phyloP scores from a whole-genome alignment of 2,797 vertebrate genomes.

The Gobionotothen gibberifrons region DNA sequence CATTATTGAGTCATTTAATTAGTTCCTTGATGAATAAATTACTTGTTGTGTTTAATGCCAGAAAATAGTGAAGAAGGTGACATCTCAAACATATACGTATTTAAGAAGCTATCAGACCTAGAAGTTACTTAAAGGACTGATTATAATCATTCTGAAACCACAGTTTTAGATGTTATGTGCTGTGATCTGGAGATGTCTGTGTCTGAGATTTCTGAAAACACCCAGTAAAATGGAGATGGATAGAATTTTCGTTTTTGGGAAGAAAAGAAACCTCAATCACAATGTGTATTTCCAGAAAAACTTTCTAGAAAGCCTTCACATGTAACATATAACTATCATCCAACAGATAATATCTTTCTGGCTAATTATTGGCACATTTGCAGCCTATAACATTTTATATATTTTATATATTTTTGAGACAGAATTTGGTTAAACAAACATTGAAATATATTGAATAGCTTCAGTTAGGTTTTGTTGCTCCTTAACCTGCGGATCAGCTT shows the following conservation, averaged over 20 bases:
- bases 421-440: neutral
- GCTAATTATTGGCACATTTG: neutral
- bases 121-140: no score
- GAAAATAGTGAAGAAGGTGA: neutral
- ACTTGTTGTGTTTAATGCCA: conserved; percentile 2
- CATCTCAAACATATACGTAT: neutral
- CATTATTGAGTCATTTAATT: conserved; percentile 22
- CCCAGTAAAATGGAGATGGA: neutral
- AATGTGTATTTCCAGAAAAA: neutral
- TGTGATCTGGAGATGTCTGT: neutral
- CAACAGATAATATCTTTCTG: neutral
- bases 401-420: neutral
- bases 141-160: neutral
- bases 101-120: neutral
- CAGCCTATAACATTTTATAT: neutral
- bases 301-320: neutral
- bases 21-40: neutral
- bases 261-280: no score
- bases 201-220: neutral
- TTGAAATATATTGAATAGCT: neutral
- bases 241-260: neutral
- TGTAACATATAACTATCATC: neutral
- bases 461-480: neutral
- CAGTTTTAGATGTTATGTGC: neutral
- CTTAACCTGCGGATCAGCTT: neutral